phyloP scores from a whole-genome alignment of 1,140 invertebrate genomes.

The Drosophila asahinai region DNA sequence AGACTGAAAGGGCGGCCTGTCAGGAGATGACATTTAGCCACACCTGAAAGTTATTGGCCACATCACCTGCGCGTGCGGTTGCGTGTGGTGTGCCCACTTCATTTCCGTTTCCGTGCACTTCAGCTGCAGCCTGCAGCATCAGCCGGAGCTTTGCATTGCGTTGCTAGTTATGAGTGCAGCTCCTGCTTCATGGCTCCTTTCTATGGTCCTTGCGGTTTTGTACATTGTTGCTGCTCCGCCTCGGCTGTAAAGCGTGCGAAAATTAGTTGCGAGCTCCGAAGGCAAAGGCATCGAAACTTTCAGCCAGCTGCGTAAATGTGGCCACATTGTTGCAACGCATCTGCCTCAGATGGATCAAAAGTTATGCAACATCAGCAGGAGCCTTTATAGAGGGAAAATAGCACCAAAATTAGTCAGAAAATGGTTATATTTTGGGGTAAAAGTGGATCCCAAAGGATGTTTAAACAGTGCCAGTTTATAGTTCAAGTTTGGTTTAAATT shows the following conservation, averaged over 20 bases:
- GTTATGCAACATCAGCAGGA: neutral
- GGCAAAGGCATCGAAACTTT: slow-evolving; percentile 23
- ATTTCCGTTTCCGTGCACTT: slow-evolving; percentile 53
- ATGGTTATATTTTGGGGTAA: neutral
- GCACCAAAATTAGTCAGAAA: neutral
- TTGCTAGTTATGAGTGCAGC: slow-evolving; percentile 5
- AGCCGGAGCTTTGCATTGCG: slow-evolving; percentile 1
- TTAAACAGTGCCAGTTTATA: neutral
- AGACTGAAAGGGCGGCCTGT: neutral
- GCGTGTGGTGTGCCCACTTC: slow-evolving; percentile 23
- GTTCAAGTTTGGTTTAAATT: neutral
- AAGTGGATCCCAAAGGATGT: rapidly evolving
- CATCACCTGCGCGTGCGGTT: slow-evolving; percentile 13
- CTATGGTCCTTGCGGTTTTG: slow-evolving; percentile 7
- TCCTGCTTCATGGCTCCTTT: neutral
- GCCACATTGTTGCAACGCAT: slow-evolving; percentile 58
- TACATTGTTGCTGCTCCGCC: slow-evolving; percentile 60
- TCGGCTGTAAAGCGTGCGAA: slow-evolving; percentile 43
- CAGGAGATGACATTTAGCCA: slow-evolving; percentile 28
- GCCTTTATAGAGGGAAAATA: too few species aligned
- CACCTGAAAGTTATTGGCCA: slow-evolving; percentile 28
- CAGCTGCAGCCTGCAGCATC: neutral
- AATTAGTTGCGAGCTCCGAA: slow-evolving; percentile 58
- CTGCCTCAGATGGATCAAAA: neutral
- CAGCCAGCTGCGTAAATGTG: slow-evolving; percentile 28